Conservation (phyloP, 2,113 vertebrate species). For the Colistium nudipinnis region DNA sequence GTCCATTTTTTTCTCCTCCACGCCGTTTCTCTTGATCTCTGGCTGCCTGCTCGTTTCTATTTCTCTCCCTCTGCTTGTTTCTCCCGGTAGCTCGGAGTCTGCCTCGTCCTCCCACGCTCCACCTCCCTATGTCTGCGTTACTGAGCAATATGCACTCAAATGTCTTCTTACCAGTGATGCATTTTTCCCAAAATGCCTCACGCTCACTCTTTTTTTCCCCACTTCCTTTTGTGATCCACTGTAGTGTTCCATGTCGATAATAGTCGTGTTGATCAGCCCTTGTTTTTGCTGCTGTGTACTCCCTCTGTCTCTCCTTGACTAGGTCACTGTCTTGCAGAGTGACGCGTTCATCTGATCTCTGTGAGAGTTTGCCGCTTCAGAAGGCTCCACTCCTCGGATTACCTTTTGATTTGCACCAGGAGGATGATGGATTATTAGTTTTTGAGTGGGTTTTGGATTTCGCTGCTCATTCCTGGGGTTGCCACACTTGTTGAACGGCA, state of each 20-base stretch:
- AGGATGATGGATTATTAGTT: conserved; percentile 40
- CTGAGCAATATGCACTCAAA: conserved; percentile 16
- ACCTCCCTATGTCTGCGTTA: conserved; percentile 34
- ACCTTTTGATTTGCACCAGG: conserved; percentile 35
- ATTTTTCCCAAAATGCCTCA: background rate
- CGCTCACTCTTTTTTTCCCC: background rate
- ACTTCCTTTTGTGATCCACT: background rate
- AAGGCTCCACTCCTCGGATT: conserved; percentile 58
- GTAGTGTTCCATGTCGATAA: background rate
- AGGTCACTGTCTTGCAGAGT: conserved; percentile 30
- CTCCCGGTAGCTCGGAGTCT: conserved; percentile 25
- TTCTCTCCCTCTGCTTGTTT: conserved; percentile 28
- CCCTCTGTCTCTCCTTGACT: conserved; percentile 26
- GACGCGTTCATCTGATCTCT: conserved; percentile 61
- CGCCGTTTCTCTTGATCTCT: conserved; percentile 48
- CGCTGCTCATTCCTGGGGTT: conserved; percentile 9
- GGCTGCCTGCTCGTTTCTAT: conserved; percentile 41
- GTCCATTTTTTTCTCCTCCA: conserved; percentile 39
- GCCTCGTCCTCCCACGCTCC: conserved; percentile 33
- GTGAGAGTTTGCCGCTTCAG: conserved; percentile 59
- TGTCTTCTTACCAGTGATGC: conserved; percentile 26
- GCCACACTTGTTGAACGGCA: conserved; percentile 16
- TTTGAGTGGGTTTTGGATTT: conserved; percentile 35
- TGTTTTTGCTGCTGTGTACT: conserved; percentile 15
- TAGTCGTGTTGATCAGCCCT: conserved; percentile 5